phyloP scores from a whole-genome alignment of 2,888 invertebrate species.

The Xanthia togata region DNA sequence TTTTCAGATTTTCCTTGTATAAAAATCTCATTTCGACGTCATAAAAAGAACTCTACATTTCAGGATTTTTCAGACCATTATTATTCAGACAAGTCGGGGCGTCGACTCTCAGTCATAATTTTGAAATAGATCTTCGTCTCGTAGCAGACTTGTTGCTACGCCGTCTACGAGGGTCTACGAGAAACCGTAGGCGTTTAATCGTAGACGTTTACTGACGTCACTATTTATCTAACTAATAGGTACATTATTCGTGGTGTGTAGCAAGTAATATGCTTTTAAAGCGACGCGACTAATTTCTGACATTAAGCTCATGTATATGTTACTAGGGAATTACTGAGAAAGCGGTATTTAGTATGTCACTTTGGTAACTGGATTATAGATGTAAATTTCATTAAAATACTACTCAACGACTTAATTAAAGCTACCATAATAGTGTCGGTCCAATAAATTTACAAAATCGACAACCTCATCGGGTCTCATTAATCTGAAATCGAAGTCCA shows the following conservation, averaged over 20 bases:
- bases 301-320: slow-evolving; percentile 50
- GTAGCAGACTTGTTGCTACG: slow-evolving; percentile 58
- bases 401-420: slow-evolving; percentile 16
- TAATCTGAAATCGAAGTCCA: slow-evolving; percentile 17
- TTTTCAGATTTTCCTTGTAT: slow-evolving; percentile 18
- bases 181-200: slow-evolving; percentile 55
- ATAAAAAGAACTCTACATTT: slow-evolving; percentile 33
- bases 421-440: background rate
- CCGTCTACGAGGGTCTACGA: slow-evolving; percentile 60
- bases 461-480: slow-evolving; percentile 6
- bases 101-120: slow-evolving; percentile 34
- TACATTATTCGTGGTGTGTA: slow-evolving; percentile 64
- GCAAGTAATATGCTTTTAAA: slow-evolving; percentile 67
- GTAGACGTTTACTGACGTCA: slow-evolving; percentile 60
- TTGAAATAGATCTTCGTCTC: slow-evolving; percentile 34
- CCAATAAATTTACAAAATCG: slow-evolving; percentile 16
- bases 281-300: slow-evolving; percentile 61
- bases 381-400: slow-evolving; percentile 30
- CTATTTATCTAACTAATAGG: slow-evolving; percentile 66
- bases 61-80: slow-evolving; percentile 26
- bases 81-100: slow-evolving; percentile 27
- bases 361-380: background rate
- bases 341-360: slow-evolving; percentile 22
- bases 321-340: slow-evolving; percentile 50
- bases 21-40: slow-evolving; percentile 47